Base-by-base conservation (phyloP, 2,797 vertebrate species). In the Sebastes hubbsi region DNA sequence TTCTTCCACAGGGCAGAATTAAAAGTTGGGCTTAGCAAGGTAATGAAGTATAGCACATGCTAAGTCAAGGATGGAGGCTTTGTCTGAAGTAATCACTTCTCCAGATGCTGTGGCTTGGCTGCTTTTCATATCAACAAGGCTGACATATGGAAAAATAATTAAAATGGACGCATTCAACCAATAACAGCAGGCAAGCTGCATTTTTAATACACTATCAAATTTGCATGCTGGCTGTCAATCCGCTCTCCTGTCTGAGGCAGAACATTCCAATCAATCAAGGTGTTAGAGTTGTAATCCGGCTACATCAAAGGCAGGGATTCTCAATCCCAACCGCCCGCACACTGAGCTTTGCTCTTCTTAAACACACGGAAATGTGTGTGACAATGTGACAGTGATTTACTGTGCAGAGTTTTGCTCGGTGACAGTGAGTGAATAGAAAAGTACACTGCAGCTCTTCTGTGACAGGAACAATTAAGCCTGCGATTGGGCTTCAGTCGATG, bases 61-160 rank as follows among this genome's bases (percentile, higher is more conserved):
- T 72, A 82, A 90, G 88, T 91, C 85, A 89, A 92, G 88, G 82
- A 90, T 76, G 72, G 81, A 87, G 87, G 87, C 88, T 92, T 93
- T 93, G 93, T 95, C 87, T 90, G 87, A 90, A 86, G 83, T 90
- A 94, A 92, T 94, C 93, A 88, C 77, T 87, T 85, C 88, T 87
- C 85, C 61, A 75, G 86, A 91, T 88, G 81, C 81, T 66, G 72
- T 60, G 84, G 85, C 88, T 91, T 78, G 83, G 87, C 88, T 81
- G 85, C 61, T 49, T 88, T 89, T 91, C 86, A 83, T 80, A 88
- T 91, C 90, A 91, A 92, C 86, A 76, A 89, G 80, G 87, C 69
- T 89, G 89, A 92, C 90, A 90, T 90, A 89, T 90, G 87, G 87
- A 81, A 85, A 87, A 94, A 93, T 94, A 92, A 94, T 93, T 90